Conservation (phyloP, 1,140 invertebrate genomes). For the Neoseiulus cucumeris region DNA sequence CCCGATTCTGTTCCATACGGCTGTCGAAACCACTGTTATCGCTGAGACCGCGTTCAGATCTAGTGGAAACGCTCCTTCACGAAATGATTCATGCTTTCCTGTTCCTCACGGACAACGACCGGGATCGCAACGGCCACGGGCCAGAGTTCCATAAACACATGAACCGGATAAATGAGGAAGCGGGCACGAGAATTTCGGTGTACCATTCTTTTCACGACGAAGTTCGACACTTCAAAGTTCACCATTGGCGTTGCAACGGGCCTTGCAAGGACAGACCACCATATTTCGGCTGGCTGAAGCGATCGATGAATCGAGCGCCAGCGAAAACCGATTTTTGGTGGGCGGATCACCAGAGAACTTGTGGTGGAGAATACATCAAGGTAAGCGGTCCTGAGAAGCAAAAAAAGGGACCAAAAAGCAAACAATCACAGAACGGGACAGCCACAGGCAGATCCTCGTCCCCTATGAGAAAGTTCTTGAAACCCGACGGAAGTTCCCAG, state of each 20-base stretch:
- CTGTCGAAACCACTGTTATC: constrained; percentile 76
- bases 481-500: no score
- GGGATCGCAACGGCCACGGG: constrained; percentile 78
- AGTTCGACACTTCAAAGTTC: constrained; percentile 44
- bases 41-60: constrained; percentile 43
- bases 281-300: constrained; percentile 52
- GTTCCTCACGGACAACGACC: constrained; percentile 59
- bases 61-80: constrained; percentile 47
- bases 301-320: constrained; percentile 50
- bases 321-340: constrained; percentile 77
- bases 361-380: constrained; percentile 71
- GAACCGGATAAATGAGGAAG: constrained; percentile 66
- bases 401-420: constrained; percentile 24
- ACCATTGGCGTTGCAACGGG: constrained; percentile 66
- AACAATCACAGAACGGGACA: constrained; percentile 14
- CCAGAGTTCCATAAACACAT: constrained; percentile 83
- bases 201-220: constrained; percentile 77
- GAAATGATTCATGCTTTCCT: constrained; percentile 99
- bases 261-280: constrained; percentile 55
- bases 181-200: constrained; percentile 71
- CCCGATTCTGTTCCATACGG: constrained; percentile 22
- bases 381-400: constrained; percentile 43
- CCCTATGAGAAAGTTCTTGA: no score
- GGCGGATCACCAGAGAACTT: constrained; percentile 48
- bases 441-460: no score